Evolutionary conservation across 2,113 vertebrate genomes (phyloP), one percentile per base, ranked within the genome.

Genomic region (Petrocephalus zakoni): DNA sequence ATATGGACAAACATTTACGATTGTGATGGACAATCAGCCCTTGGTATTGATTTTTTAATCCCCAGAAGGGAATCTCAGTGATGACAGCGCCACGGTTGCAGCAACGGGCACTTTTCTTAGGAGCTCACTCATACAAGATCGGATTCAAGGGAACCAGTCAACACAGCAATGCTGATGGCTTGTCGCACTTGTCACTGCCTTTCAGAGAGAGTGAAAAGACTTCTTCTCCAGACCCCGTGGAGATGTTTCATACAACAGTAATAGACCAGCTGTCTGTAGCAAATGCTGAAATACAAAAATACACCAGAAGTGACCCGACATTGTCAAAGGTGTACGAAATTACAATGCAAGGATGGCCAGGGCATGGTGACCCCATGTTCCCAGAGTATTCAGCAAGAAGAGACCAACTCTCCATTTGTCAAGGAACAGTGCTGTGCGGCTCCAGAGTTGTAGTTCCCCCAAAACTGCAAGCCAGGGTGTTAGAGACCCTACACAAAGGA

Each of bases 141-240:
- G 53, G 89, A 4, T 89, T 87, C 46, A 91, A 90, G 47, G 86
- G 85, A 1, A 82, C 86, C 0, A 87, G 87, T 2, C 72, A 84
- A 2, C 91, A 90, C 22, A 21, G 34, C 5, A 90, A 89, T 42
- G 56, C 53, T 46, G 89, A 91, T 64, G 87, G 68, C 1, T 78
- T 89, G 2, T 90, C 81, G 61, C 55, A n/a, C 0, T 47, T 91
- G 0, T 61, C 88, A 56, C 19, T 56, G 19, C 81, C 55, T 53
- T 82, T 51, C 29, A 8, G 10, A 47, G n/a, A 9, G 22, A 64
- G n/a, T 21, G 46, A 84, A 84, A 84, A 17, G 19, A 17, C 81
- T 5, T 5, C 37, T n/a, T 22, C 46, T 51, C 17, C 22, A 19
- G 29, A 56, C 8, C 15, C 90, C 37, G 75, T 25, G 6, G 87